A percentile compares a stretch with the other conserved stretches of the same genome.
phyloP scores from a whole-genome alignment of 2,113 vertebrate species.

The Genyomyrus donnyi region DNA sequence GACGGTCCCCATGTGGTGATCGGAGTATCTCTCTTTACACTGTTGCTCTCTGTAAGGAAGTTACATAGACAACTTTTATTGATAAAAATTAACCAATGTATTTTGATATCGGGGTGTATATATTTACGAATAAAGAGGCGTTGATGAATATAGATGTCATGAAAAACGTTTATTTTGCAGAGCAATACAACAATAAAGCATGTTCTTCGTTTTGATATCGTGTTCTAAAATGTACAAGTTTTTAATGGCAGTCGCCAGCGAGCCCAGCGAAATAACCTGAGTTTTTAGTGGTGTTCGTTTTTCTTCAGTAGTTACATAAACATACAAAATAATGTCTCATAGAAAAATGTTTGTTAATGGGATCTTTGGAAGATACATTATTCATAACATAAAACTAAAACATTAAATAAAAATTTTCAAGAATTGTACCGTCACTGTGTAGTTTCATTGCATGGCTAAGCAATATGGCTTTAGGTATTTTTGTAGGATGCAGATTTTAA shows the following conservation, averaged over 20 bases:
- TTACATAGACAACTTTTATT: background rate
- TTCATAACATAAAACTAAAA: constrained; percentile 49
- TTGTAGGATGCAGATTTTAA: constrained; percentile 56
- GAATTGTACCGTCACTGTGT: constrained; percentile 7
- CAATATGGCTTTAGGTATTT: constrained; percentile 53
- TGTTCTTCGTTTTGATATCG: constrained; percentile 13
- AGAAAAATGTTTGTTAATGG: constrained; percentile 46
- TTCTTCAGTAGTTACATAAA: constrained; percentile 21
- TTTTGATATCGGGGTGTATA: background rate
- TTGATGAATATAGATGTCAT: background rate
- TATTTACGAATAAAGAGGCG: background rate
- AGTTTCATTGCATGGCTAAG: constrained; percentile 54
- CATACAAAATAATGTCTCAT: constrained; percentile 52
- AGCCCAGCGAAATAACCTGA: background rate
- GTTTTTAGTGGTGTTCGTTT: constrained; percentile 8
- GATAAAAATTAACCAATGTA: background rate
- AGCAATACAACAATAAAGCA: constrained; percentile 5
- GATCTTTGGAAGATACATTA: constrained; percentile 38
- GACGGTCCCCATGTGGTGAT: background rate
- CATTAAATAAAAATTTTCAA: constrained; percentile 9
- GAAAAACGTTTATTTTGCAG: constrained; percentile 22
- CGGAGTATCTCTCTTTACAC: background rate
- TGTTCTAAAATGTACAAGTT: background rate
- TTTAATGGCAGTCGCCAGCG: background rate
- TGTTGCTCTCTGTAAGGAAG: background rate